Evolutionary conservation across 2,113 vertebrate genomes (phyloP), one percentile per base, ranked within the genome.

Genomic region (Lichenostomus cassidix): DNA sequence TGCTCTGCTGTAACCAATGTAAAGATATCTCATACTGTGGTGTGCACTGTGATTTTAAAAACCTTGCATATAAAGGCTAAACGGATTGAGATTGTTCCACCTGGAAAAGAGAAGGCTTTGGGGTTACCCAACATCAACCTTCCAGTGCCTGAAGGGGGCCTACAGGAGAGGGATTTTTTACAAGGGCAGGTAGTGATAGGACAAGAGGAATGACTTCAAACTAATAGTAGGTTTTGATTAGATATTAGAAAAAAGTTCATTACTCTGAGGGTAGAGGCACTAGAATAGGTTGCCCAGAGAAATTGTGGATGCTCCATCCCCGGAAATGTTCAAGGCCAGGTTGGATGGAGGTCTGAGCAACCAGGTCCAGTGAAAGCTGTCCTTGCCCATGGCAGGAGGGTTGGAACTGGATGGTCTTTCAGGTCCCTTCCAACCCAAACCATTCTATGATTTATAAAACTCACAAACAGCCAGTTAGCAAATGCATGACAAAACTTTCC

Each of bases 371-470:
- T 11, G 21, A 62, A 76, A 90, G 25, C 10, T 62, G 35, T 42
- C 25, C n/a, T 55, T 76, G n/a, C 16, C 25, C 2, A 2, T 4
- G 7, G 35, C 6, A 33, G 25, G 1, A 2, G 8, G 1, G 2
- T 9, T 55, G 41, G 21, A 83, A 47, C 29, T 31, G 42, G 19
- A 8, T 35, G 35, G 47, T 11, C 7, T 62, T 69, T 42, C 49
- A 76, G 21, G 15, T 42, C 22, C 5, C 31, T 56, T 90, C 18
- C 8, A 23, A 42, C 2, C 21, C 41, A 83, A 83, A 31, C 39
- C 24, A 27, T 60, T 60, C 39, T 12, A 10, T 19, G 17, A 47
- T 49, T 52, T 83, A 29, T 19, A 64, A 50, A 79, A 59, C 25
- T 86, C 12, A 25, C 10, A 76, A 59, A 27, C 28, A 27, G 16